Evolutionary conservation across 2,797 vertebrate genomes (phyloP).

Genomic region (Sebastes alutus): DNA sequence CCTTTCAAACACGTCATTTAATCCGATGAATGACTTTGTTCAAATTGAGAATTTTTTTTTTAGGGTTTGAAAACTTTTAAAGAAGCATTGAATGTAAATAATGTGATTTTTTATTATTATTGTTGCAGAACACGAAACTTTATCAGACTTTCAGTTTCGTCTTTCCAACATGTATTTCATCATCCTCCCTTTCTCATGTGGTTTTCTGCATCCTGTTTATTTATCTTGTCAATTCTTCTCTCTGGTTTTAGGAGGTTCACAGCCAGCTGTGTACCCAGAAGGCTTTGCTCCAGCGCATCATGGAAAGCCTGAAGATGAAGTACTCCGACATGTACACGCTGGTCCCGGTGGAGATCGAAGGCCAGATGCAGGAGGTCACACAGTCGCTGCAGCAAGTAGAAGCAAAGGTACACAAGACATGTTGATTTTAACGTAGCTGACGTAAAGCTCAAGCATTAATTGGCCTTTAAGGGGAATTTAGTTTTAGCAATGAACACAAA

Average conservation of each 20-base stretch:
- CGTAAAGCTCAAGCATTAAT: neutral
- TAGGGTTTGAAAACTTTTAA: no score
- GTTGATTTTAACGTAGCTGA: neutral
- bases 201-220: neutral
- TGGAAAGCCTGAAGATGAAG: constrained; percentile 86
- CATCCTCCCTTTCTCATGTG: neutral
- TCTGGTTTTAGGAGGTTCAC: constrained; percentile 83
- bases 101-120: no score
- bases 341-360: constrained; percentile 86
- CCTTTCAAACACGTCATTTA: no score
- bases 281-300: constrained; percentile 82
- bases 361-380: constrained; percentile 84
- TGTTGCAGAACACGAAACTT: no score
- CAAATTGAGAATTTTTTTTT: no score
- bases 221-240: neutral
- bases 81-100: no score
- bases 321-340: constrained; percentile 84
- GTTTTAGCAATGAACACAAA: neutral
- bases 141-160: neutral
- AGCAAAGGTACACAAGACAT: constrained; percentile 84
- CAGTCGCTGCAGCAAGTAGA: constrained; percentile 83
- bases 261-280: constrained; percentile 84
- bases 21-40: no score
- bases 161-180: rapidly evolving
- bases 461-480: neutral